Evolutionary conservation across 2,888 invertebrate genomes (phyloP).

Genomic region (Dicyrtomina minuta): DNA sequence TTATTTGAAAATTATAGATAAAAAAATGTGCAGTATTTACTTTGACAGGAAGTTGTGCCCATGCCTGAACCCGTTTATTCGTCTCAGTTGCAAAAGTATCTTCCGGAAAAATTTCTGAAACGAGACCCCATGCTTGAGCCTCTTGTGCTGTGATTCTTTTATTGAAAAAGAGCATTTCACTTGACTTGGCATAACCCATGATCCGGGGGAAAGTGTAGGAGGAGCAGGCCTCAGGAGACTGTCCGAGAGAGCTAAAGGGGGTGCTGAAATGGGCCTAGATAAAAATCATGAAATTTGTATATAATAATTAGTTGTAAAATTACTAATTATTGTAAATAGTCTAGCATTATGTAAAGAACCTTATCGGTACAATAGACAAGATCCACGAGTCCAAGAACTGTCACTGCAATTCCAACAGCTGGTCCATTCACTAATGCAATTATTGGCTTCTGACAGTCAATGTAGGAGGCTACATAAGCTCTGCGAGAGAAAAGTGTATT

Average conservation of each 20-base stretch:
- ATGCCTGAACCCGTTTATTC: conserved; percentile 58
- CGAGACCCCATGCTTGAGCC: conserved; percentile 74
- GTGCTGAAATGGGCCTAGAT: conserved; percentile 79
- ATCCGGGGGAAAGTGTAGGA: conserved; percentile 79
- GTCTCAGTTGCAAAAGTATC: conserved; percentile 64
- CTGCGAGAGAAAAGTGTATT: no score
- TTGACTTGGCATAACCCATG: conserved; percentile 76
- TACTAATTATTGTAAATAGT: no score
- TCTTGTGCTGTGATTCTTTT: conserved; percentile 76
- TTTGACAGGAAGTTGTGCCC: conserved; percentile 56
- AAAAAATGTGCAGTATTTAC: conserved; percentile 39
- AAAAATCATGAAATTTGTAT: conserved; percentile 11
- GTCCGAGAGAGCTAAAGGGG: conserved; percentile 81
- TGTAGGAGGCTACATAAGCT: conserved; percentile 72
- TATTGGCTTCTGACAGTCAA: conserved; percentile 83
- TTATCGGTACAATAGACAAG: conserved; percentile 79
- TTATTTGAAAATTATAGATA: no score
- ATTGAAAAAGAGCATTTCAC: conserved; percentile 66
- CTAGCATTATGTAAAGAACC: no score
- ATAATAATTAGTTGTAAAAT: not conserved
- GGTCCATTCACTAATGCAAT: conserved; percentile 91
- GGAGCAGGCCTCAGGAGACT: conserved; percentile 88
- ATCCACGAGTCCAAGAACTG: conserved; percentile 82
- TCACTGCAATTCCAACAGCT: conserved; percentile 86
- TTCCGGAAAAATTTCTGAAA: conserved; percentile 74